Evolutionary conservation across 2,888 invertebrate species (phyloP), one percentile per base, ranked within the genome.

Genomic region (Branchinecta sandiegonensis): DNA sequence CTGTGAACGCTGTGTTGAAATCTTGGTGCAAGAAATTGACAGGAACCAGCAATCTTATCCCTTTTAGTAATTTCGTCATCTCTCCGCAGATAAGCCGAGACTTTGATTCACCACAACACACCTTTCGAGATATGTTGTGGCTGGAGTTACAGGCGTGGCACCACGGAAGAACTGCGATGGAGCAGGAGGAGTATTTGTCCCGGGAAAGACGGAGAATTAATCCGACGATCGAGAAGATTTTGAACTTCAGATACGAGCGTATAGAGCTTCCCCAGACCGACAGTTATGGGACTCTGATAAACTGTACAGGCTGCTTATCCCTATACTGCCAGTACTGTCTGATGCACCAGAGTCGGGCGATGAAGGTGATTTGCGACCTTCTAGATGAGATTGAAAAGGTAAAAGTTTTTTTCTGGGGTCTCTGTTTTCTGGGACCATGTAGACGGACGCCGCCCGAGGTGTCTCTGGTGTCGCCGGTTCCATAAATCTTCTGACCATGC

Each of bases 121-220:
- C 37, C 14, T 17, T 65, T 2, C 17, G 14, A 17, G 67, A 68
- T 50, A 56, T 65, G 17, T 65, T 94, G 73, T 94, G 94, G 94
- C 78, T 94, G 73, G 93, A 93, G 80, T 80, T 94, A 71, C 89
- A 90, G 78, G 93, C 93, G 1, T 86, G 85, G 81, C 83, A 88
- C 72, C 88, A 89, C 0, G 88, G 88, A 72, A 82, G 89, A 66
- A 84, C 84, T 1, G 82, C 86, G 17, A 83, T 85, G 67, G 88
- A 88, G 74, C 90, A 91, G 78, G 91, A 92, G 77, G 83, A 83
- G 69, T 86, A 83, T 76, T 80, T 93, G 17, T 88, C 87, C 75
- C 79, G 83, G 65, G 88, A 88, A 73, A 81, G 92, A 63, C 84
- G 86, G 74, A 81, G 83, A 69, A 86, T 92, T 71, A 86, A 84